These are phyloP conservation scores for Tyrophagus putrescentiae DNA, from an alignment of 1,140 invertebrate species.

Conservation along the genomic window DNA sequence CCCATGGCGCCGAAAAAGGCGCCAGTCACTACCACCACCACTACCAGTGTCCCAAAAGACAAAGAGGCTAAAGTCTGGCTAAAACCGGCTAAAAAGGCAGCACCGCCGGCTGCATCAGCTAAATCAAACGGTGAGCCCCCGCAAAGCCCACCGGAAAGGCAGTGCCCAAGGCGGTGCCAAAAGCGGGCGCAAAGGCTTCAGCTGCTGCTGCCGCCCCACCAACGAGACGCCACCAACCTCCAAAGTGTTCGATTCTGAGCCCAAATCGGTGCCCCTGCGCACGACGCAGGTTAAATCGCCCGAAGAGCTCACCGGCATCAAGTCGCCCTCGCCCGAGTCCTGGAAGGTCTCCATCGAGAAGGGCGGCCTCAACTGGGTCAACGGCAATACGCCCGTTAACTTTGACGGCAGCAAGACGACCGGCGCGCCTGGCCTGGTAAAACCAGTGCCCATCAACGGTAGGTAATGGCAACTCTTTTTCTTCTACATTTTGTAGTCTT, in stretches of 20 bases:
- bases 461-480: too few species aligned
- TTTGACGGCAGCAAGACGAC: background rate
- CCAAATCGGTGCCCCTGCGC: slow-evolving; percentile 22
- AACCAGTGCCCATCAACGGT: slow-evolving; percentile 9
- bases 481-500: too few species aligned
- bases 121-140: background rate
- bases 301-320: slow-evolving; percentile 60
- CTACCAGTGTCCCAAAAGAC: background rate
- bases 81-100: background rate
- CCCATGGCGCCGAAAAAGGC: background rate
- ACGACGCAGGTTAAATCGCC: slow-evolving; percentile 80
- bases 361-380: slow-evolving; percentile 37
- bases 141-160: background rate
- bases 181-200: background rate
- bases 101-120: background rate
- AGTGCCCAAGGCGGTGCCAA: background rate
- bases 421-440: background rate
- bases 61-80: too few species aligned
- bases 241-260: background rate
- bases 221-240: background rate
- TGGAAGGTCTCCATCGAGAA: slow-evolving; percentile 85
- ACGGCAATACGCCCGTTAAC: slow-evolving; percentile 23
- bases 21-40: background rate
- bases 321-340: slow-evolving; percentile 75
- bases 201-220: background rate